phyloP scores from a whole-genome alignment of 2,113 vertebrate genomes.

The Odocoileus hemionus region DNA sequence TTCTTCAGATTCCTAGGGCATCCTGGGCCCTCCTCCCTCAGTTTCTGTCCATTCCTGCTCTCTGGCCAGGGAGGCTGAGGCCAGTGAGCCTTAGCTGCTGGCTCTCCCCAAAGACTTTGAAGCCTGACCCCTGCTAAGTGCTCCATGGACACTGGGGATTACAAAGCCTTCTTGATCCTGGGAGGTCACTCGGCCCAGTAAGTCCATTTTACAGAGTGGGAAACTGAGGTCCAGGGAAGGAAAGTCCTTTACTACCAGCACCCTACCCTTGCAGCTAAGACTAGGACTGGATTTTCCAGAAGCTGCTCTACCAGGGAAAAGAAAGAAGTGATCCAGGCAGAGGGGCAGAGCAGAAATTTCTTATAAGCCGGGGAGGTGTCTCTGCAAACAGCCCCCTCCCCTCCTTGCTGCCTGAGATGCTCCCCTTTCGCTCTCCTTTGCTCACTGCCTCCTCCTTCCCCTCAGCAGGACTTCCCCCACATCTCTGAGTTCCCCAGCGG shows the following conservation, averaged over 20 bases:
- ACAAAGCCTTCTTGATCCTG: background rate
- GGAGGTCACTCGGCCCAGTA: background rate
- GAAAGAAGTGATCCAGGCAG: background rate
- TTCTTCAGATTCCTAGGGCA: background rate
- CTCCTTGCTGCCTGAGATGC: background rate
- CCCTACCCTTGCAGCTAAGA: background rate
- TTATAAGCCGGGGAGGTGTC: background rate
- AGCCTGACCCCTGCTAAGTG: background rate
- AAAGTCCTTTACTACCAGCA: background rate
- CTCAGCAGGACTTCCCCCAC: conserved; percentile 91
- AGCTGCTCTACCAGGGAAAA: background rate
- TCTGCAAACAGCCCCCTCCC: rapidly evolving
- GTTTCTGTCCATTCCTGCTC: background rate
- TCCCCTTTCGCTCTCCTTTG: rapidly evolving
- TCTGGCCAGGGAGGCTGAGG: background rate
- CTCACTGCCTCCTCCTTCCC: background rate
- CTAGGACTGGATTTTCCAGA: background rate
- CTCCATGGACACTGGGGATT: background rate
- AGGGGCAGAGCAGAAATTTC: background rate
- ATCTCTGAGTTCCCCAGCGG: conserved; percentile 94
- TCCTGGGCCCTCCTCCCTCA: background rate
- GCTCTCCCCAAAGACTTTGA: background rate
- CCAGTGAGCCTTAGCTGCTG: background rate
- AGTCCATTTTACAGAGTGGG: background rate
- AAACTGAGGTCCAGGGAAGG: background rate